phyloP scores from a whole-genome alignment of 2,888 invertebrate species.

The Nemoura dubitans region DNA sequence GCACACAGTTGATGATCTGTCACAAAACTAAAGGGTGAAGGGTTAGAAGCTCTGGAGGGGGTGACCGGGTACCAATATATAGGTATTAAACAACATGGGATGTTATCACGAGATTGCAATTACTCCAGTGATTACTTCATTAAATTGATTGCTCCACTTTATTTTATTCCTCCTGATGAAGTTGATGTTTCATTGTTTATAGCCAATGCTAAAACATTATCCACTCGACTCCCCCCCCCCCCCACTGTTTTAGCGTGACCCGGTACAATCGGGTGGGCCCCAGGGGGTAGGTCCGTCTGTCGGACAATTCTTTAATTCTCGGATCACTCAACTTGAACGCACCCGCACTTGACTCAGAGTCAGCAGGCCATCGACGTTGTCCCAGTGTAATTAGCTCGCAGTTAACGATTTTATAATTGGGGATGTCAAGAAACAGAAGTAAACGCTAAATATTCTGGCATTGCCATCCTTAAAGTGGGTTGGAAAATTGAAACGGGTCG shows the following conservation, averaged over 20 bases:
- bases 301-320: not conserved
- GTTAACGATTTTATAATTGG: too few relatives aligned
- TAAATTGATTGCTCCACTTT: constrained; percentile 49
- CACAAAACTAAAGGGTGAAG: constrained; percentile 14
- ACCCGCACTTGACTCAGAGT: not conserved
- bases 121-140: constrained; percentile 48
- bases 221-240: not conserved
- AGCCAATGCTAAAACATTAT: not conserved
- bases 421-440: too few relatives aligned
- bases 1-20: constrained; percentile 34
- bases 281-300: not conserved
- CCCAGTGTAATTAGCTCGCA: too few relatives aligned
- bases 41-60: constrained; percentile 3
- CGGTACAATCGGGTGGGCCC: not conserved
- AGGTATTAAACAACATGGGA: constrained; percentile 42
- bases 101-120: constrained; percentile 48
- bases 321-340: not conserved
- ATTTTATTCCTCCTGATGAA: constrained; percentile 44
- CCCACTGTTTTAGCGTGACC: not conserved
- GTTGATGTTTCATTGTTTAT: not conserved
- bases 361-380: not conserved
- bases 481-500: too few relatives aligned
- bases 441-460: too few relatives aligned
- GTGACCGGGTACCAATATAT: not conserved
- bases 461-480: too few relatives aligned